Base-by-base conservation (phyloP, 2,113 vertebrate species). In the Hemicordylus capensis region DNA sequence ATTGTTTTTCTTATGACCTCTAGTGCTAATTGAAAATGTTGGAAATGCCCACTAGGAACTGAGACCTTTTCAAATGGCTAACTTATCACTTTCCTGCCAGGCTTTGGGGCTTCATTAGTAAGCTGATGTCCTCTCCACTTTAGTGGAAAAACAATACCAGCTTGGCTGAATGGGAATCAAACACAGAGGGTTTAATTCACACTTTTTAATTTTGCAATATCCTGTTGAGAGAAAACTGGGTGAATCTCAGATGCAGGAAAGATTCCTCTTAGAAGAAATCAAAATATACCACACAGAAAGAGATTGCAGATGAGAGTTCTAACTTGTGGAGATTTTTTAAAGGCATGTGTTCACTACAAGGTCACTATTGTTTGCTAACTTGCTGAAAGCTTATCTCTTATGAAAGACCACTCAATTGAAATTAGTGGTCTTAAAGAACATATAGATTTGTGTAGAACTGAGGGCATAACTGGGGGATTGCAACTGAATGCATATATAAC, bases 1-100 rank as follows among this genome's bases (percentile, higher is more conserved):
- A 67, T 87, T 93, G 86, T 31, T 87, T 94, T 91, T 84, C 89
- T 88, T 91, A 74, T 93, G 92, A 84, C 91, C 78, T 92, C 88
- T 93, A 92, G 90, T 85, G 69, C 87, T 95, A 93, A 95, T 64
- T 93, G 93, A 93, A 89, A 88, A 95, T 89, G 92, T 85, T 94
- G 94, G 91, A 96, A 96, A 92, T 94, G 89, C 76, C 84, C 89
- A 75, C 59, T 75, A 81, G 83, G 72, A 91, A 69, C 83, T 48
- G 85, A 91, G 80, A 87, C 80, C 67, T 88, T 91, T 91, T 90
- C 87, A 92, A 91, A 92, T 76, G 91, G 81, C 82, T 93, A 88
- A 91, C 84, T 91, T 91, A 69, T 91, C 85, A 87, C 61, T 84
- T 82, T 90, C 69, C 5, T 87, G 79, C 64, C 84, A 91, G 76